Base-by-base conservation (phyloP, 2,113 vertebrate species). In the Hydropotes inermis region DNA sequence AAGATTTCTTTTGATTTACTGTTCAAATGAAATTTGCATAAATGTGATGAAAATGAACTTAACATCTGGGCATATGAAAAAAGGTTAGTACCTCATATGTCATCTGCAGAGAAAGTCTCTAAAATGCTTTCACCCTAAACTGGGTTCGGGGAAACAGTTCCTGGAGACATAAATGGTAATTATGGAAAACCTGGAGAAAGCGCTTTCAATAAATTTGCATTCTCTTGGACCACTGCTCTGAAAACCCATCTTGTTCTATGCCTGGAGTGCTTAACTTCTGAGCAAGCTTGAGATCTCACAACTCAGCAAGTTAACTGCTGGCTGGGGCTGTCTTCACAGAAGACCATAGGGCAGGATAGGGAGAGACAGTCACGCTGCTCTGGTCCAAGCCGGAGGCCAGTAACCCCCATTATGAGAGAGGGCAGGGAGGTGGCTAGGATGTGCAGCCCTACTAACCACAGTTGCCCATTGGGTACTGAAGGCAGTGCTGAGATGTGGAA, bases 1-100 rank as follows among this genome's bases (percentile, higher is more conserved):
- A 98, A 98, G 98, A 98, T 98, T 98, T 98, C 98, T 98, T 98
- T 99, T 98, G 92, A 89, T 98, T 99, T 98, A 97, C 97, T 98
- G 96, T 98, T 98, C 36, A 12, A 50, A 97, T 86, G 98, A 97
- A 94, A 98, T 98, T 98, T 98, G 96, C 98, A 98, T 98, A 98
- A 96, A 96, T 96, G 96, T 90, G 96, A 98, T 97, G 97, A 97
- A 97, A 98, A 97, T 98, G 98, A 98, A 97, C 94, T 97, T 97
- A 98, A 98, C 96, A 98, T 97, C 98, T 98, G 98, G 97, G 97
- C 96, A 87, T 94, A 87, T 97, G 98, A 96, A 98, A 96, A 98
- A 98, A 98, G 98, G 98, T 98, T 98, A 98, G 97, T 94, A 61
- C 96, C 97, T 97, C 98, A 54, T 95, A 89, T 97, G 98, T 96